Base-by-base conservation (phyloP, 2,113 vertebrate genomes). In the Coryphaenoides rupestris region DNA sequence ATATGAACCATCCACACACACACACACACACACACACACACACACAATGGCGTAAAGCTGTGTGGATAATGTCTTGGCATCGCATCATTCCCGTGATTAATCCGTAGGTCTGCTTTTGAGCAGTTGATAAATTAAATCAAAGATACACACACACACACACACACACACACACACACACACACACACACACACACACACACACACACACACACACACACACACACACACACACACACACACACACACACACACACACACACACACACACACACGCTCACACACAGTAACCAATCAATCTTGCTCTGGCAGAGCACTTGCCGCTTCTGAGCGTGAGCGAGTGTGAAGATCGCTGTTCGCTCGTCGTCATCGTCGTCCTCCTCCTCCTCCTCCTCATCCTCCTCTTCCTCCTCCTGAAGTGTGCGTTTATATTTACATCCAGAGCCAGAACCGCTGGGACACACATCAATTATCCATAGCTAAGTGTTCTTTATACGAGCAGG, bases 391-490 rank as follows among this genome's bases (percentile, higher is more conserved):
- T 74, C 71, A 65, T 63, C 74, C 75, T 77, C 68, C 33, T 40
- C 33, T n/a, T n/a, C n/a, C 33, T 40, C 33, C 33, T 40, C 33
- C 7, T 40, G 33, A 78, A 78, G 78, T 81, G 79, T 61, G 76
- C 72, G 81, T 76, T 72, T 75, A 73, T 77, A 84, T 78, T 88
- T 86, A 86, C 79, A 78, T 84, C 79, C 70, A 78, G 63, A 13
- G 33, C 54, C 82, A 79, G 81, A 58, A 69, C 76, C 75, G 69
- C 82, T 40, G 23, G 62, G 69, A 73, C 76, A 68, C 60, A 71
- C 85, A 80, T 80, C 78, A 85, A 84, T 81, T 77, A 88, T 88
- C 86, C 76, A 86, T 84, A 81, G 66, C 72, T 88, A 86, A 88
- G 81, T 85, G 86, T 75, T 78, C 78, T 52, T n/a, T 84, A 83